Base-by-base conservation (phyloP, 2,113 vertebrate genomes). In the Pantherophis guttatus region DNA sequence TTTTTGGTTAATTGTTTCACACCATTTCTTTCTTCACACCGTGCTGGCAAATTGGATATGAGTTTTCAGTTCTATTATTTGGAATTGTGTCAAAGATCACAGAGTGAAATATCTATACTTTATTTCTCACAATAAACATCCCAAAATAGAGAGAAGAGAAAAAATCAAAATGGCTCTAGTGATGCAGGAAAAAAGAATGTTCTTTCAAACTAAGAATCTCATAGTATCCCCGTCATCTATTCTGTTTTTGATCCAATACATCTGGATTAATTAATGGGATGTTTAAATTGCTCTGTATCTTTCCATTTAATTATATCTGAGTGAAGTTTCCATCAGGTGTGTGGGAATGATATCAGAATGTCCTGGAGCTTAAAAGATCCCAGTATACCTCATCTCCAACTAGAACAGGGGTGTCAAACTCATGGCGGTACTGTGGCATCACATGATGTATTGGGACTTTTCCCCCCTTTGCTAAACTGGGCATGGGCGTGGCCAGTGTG, bases 1-100 rank as follows among this genome's bases (percentile, higher is more conserved):
- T 97, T 96, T 93, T 96, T 97, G 59, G 90, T 97, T 97, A 98
- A 97, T 97, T 97, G 95, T 92, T 97, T 97, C 96, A 96, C 96
- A 96, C 94, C 94, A 96, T 94, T 89, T 97, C 50, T 94, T 86
- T 96, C 95, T 96, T 96, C 95, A 96, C 94, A 96, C 90, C 89
- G 96, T 62, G 94, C n/a, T 57, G 93, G 93, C 62, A 97, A 97
- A 97, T 97, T 94, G 96, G 94, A 96, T 81, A 93, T 94, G 95
- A 95, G 91, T 94, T 75, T 95, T 96, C 92, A 91, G 93, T 53
- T 86, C 91, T 97, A 93, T 95, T 96, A 93, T 87, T 62, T 55
- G 57, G 88, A 97, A 92, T 88, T 90, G 54, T 94, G 90, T 96
- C 96, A 97, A 96, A 97, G 95, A 96, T 95, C 93, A 86, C 5